Percentiles rank a stretch among this genome's conserved stretches.
Conservation (phyloP, 2,113 vertebrate genomes). For the Ammospiza nelsoni region DNA sequence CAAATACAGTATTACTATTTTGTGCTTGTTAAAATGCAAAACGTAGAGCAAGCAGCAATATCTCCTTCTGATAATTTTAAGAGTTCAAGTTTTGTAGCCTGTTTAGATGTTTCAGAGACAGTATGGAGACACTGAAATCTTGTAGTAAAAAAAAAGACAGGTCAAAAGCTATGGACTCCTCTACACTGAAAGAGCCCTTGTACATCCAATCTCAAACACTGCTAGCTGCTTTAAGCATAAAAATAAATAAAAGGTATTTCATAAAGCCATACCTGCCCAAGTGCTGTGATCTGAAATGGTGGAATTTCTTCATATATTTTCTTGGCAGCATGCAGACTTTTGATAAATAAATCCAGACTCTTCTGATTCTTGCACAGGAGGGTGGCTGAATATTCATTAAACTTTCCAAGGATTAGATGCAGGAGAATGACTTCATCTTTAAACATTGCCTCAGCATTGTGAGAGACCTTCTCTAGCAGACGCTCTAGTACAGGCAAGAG, state of each 20-base stretch:
- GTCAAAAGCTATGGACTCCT: background rate
- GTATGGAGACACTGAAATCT: background rate
- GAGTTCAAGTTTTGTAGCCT: background rate
- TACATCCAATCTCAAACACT: background rate
- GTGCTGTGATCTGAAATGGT: constrained; percentile 84
- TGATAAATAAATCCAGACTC: constrained; percentile 85
- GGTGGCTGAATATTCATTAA: constrained; percentile 80
- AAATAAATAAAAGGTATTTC: background rate
- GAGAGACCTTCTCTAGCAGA: constrained; percentile 80
- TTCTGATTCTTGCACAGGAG: constrained; percentile 81
- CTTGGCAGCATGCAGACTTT: constrained; percentile 76
- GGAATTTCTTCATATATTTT: constrained; percentile 73
- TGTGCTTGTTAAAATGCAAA: background rate
- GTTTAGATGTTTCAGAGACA: background rate
- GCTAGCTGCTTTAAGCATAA: background rate
- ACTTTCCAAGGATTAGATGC: constrained; percentile 85
- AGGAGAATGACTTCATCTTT: constrained; percentile 82
- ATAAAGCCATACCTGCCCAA: constrained; percentile 83
- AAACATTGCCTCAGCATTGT: constrained; percentile 72
- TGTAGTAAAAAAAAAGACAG: background rate
- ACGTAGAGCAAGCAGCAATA: background rate
- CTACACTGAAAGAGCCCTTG: background rate
- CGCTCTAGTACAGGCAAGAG: constrained; percentile 82
- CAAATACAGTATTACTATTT: background rate
- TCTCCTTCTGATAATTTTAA: background rate